Conservation (phyloP, 2,888 invertebrate species). For the Eristalinus sepulchralis region DNA sequence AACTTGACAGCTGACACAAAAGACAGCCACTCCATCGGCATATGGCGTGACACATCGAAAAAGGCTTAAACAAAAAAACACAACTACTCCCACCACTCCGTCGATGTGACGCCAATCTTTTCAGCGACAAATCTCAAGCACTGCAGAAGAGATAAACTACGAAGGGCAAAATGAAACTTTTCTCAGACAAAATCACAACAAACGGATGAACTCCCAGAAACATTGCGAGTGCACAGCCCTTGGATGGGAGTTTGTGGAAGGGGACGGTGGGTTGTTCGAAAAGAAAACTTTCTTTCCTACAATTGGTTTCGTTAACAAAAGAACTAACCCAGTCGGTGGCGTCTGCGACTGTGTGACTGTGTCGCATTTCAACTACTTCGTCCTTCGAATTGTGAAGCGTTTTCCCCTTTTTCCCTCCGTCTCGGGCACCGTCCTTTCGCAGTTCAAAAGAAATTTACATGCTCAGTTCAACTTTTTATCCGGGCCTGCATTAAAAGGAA, state of each 20-base stretch:
- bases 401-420: constrained; percentile 43
- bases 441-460: constrained; percentile 62
- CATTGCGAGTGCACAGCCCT: background rate
- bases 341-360: background rate
- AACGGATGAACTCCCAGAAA: constrained; percentile 16
- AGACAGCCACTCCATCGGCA: background rate
- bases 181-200: constrained; percentile 33
- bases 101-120: background rate
- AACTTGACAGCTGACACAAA: background rate
- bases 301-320: constrained; percentile 13
- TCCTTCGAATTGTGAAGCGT: constrained; percentile 54
- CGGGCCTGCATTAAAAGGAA: constrained; percentile 56
- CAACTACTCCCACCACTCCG: background rate
- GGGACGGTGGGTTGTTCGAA: background rate
- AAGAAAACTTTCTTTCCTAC: constrained; percentile 15
- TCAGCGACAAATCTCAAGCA: background rate
- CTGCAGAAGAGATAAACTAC: background rate
- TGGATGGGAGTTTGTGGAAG: background rate
- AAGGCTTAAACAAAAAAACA: background rate
- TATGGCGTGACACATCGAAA: constrained; percentile 6
- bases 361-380: background rate
- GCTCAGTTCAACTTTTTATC: constrained; percentile 56
- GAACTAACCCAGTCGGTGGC: background rate
- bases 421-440: background rate
- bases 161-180: constrained; percentile 12